phyloP scores from a whole-genome alignment of 2,113 vertebrate genomes.

The Gasterosteus nipponicus region DNA sequence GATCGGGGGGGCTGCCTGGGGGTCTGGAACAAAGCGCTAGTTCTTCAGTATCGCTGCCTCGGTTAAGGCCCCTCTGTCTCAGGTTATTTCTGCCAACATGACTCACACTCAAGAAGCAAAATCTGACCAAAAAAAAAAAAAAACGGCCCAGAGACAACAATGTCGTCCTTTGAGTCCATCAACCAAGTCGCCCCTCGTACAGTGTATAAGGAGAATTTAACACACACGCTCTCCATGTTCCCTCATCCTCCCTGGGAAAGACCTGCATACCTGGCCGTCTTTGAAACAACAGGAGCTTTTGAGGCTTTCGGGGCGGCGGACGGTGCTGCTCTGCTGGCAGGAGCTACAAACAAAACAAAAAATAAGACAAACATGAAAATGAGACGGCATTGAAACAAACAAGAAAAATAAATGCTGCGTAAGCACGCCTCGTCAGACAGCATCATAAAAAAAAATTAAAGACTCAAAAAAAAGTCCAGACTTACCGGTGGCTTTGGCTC shows the following conservation, averaged over 20 bases:
- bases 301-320: constrained; percentile 61
- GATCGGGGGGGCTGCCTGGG: constrained; percentile 34
- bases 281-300: constrained; percentile 60
- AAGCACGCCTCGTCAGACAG: not conserved
- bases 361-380: not conserved
- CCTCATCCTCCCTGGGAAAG: not conserved
- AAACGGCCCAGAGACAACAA: constrained; percentile 45
- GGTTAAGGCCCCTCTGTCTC: constrained; percentile 58
- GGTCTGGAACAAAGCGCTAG: constrained; percentile 54
- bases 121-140: constrained; percentile 53
- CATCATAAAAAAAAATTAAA: not conserved
- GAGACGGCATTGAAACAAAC: not conserved
- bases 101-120: constrained; percentile 57
- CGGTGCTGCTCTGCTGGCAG: constrained; percentile 49
- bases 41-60: constrained; percentile 61
- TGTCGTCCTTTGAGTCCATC: constrained; percentile 39
- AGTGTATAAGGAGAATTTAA: constrained; percentile 17
- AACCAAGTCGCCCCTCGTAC: constrained; percentile 37
- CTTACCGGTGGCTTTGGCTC: constrained; percentile 73
- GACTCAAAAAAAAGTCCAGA: not conserved
- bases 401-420: not conserved
- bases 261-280: constrained; percentile 73
- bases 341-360: constrained; percentile 14
- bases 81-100: constrained; percentile 63
- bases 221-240: not conserved